Evolutionary conservation across 1,140 invertebrate genomes (phyloP), one percentile per base, ranked within the genome.

Genomic region (Ectropis grisescens): DNA sequence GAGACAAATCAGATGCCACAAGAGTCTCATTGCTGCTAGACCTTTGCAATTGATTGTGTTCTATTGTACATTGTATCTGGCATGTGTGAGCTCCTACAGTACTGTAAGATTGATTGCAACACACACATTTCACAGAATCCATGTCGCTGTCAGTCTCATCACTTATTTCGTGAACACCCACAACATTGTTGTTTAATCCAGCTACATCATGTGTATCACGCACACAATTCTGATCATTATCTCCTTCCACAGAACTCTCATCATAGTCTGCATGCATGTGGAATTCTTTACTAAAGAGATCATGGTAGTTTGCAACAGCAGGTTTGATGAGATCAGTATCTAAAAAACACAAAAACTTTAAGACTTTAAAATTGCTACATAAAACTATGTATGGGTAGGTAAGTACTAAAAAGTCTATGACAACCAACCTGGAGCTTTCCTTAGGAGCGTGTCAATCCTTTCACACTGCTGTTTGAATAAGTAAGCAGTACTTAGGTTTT

Each of bases 381-480:
- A 22, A 22, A n/a, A n/a, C n/a, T n/a, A n/a, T n/a, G n/a, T n/a
- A 22, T 22, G 4, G 19, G 19, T 5, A 22, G 9, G 19, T 9
- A 22, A 22, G 19, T 22, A 22, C 19, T n/a, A n/a, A n/a, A n/a
- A n/a, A n/a, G n/a, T n/a, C n/a, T n/a, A n/a, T n/a, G n/a, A n/a
- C n/a, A 16, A 30, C 13, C 39, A 48, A 75, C 76, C 84, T 35
- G 85, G 81, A 55, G 58, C 82, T 45, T 86, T 82, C 44, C 83
- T 61, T 2, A 90, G 49, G 9, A 85, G 52, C 26, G n/a, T 76
- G 54, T 89, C 85, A 9, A 86, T 86, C 50, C 87, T 82, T 62
- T 89, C 87, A 45, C 87, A 87, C 61, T 87, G 85, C 29, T 85
- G 49, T 52, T 89, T 89, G 47, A 89, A 89, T 36, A 86, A 80